These are phyloP conservation scores for Fragum whitleyi DNA, from an alignment of 2,888 invertebrate species.

Conservation along the genomic window DNA sequence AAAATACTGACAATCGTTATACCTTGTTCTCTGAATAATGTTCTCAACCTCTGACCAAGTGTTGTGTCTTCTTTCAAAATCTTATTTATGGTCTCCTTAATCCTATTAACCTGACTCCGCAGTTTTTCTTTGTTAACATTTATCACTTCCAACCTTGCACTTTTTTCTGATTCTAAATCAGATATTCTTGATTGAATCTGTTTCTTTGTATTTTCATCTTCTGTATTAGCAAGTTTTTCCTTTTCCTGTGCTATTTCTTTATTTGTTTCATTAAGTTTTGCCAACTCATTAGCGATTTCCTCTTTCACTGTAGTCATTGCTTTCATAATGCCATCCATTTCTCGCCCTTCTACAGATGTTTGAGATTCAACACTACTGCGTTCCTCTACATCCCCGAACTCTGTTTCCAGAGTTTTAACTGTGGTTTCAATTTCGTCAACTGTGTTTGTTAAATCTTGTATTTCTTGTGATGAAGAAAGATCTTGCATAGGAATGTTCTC, in stretches of 20 bases:
- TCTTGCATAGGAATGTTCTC: slow-evolving; percentile 41
- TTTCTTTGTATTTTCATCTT: slow-evolving; percentile 29
- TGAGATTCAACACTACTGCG: slow-evolving; percentile 18
- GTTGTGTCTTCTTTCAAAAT: slow-evolving; percentile 43
- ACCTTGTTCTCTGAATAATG: slow-evolving; percentile 52
- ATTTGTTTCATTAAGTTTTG: slow-evolving; percentile 39
- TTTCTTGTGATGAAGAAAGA: slow-evolving; percentile 40
- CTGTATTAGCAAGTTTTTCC: slow-evolving; percentile 31
- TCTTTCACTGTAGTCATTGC: slow-evolving; percentile 50
- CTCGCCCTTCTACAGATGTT: slow-evolving; percentile 41
- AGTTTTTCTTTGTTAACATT: slow-evolving; percentile 45
- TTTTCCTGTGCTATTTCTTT: slow-evolving; percentile 39
- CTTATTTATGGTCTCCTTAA: slow-evolving; percentile 43
- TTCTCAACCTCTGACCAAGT: slow-evolving; percentile 38
- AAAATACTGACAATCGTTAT: slow-evolving; percentile 49
- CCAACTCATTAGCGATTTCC: slow-evolving; percentile 42
- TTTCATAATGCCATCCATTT: slow-evolving; percentile 43
- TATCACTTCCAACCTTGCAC: slow-evolving; percentile 43
- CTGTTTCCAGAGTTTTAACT: slow-evolving; percentile 30
- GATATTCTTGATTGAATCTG: slow-evolving; percentile 28
- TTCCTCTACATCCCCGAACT: slow-evolving; percentile 8
- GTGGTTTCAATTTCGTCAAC: slow-evolving; percentile 32
- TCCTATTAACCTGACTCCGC: slow-evolving; percentile 45
- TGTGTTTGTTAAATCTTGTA: slow-evolving; percentile 37
- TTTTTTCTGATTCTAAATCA: slow-evolving; percentile 43